phyloP scores from a whole-genome alignment of 2,797 vertebrate genomes.

The Dipus sagitta region DNA sequence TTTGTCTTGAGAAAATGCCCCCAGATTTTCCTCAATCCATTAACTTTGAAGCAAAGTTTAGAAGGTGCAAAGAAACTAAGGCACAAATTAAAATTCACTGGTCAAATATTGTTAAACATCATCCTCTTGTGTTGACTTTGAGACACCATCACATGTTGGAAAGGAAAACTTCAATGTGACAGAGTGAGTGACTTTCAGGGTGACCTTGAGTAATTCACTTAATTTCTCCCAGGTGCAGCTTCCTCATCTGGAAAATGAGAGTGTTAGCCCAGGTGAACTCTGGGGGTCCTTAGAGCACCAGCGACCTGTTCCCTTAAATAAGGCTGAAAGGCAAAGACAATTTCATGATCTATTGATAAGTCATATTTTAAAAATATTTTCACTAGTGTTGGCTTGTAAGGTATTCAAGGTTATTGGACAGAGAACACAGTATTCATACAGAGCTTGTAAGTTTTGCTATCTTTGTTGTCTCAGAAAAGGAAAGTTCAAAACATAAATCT shows the following conservation, averaged over 20 bases:
- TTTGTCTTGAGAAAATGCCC: background rate
- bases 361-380: conserved; percentile 79
- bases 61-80: conserved; percentile 35
- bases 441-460: background rate
- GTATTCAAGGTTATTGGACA: conserved; percentile 78
- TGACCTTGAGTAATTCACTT: conserved; percentile 80
- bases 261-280: conserved; percentile 79
- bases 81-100: conserved; percentile 51
- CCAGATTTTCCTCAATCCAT: conserved; percentile 20
- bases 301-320: conserved; percentile 74
- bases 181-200: conserved; percentile 67
- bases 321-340: conserved; percentile 72
- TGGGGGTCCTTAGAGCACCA: conserved; percentile 58
- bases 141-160: background rate
- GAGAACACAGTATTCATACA: conserved; percentile 55
- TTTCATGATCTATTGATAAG: conserved; percentile 79
- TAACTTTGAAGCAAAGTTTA: conserved; percentile 31
- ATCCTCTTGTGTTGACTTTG: conserved; percentile 20
- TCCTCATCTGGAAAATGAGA: conserved; percentile 84
- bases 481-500: background rate
- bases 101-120: background rate
- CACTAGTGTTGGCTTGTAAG: conserved; percentile 76
- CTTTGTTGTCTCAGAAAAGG: background rate
- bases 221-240: conserved; percentile 78
- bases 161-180: background rate